Conservation (phyloP, 1,140 invertebrate genomes). For the Arctopsyche grandis region DNA sequence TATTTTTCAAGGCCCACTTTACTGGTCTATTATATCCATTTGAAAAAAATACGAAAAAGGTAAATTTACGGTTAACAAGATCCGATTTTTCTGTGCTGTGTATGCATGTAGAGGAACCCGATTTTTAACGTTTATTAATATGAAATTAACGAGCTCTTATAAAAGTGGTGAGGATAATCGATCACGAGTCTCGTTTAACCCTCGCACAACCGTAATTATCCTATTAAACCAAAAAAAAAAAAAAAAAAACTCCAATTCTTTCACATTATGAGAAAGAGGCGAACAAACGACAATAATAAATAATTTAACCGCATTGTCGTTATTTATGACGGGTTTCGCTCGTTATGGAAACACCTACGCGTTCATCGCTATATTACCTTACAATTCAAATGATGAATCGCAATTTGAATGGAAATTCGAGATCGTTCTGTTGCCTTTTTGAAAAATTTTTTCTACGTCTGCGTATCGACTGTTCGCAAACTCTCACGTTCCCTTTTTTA, state of each 20-base stretch:
- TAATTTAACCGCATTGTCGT: too few relatives aligned
- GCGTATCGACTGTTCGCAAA: background rate
- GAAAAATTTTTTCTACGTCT: background rate
- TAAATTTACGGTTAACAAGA: background rate
- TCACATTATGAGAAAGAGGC: too few relatives aligned
- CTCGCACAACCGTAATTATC: background rate
- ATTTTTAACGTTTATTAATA: constrained; percentile 1
- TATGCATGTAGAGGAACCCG: too few relatives aligned
- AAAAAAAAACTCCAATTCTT: too few relatives aligned
- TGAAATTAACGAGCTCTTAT: constrained; percentile 11
- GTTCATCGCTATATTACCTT: too few relatives aligned
- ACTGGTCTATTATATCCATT: background rate
- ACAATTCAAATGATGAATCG: too few relatives aligned
- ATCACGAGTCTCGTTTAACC: constrained; percentile 16
- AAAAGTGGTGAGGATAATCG: background rate
- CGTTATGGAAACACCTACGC: constrained; percentile 15
- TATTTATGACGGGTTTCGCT: background rate
- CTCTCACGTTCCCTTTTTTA: constrained; percentile 15
- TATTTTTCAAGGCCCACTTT: constrained; percentile 11
- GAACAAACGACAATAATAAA: too few relatives aligned
- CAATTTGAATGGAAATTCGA: too few relatives aligned
- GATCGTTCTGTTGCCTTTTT: background rate
- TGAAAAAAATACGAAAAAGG: background rate
- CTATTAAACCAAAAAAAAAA: background rate
- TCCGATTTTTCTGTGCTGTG: background rate